These are phyloP conservation scores for Phragmatobia fuliginosa DNA, from an alignment of 2,888 invertebrate species.

Conservation along the genomic window DNA sequence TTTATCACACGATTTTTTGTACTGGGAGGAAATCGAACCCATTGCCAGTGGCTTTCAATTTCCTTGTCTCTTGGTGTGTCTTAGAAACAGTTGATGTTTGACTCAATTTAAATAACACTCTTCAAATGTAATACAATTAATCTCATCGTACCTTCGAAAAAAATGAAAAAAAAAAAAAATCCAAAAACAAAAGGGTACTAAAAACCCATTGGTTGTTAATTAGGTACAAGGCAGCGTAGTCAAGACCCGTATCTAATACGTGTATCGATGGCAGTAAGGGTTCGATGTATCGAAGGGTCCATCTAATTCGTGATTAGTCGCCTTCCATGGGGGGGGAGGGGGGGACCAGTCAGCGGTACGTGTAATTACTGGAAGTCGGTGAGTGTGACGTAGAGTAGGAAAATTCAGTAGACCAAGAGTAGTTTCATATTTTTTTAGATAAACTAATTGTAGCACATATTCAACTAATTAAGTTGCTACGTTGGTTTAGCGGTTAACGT, in stretches of 20 bases:
- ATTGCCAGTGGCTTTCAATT: too few relatives aligned
- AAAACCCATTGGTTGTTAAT: slow-evolving; percentile 13
- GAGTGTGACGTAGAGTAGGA: slow-evolving; percentile 7
- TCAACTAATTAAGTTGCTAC: too few relatives aligned
- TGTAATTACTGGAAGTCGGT: slow-evolving; percentile 41
- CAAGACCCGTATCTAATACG: slow-evolving; percentile 7
- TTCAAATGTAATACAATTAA: neutral
- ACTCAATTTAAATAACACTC: too few relatives aligned
- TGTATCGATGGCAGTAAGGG: slow-evolving; percentile 14
- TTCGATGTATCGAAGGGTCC: slow-evolving; percentile 23
- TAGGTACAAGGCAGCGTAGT: slow-evolving; percentile 7
- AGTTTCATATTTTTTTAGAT: neutral
- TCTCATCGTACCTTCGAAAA: neutral
- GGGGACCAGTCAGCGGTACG: slow-evolving; percentile 48
- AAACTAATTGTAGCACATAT: too few relatives aligned
- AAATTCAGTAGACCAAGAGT: neutral
- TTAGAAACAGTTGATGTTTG: too few relatives aligned
- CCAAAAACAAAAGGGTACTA: neutral
- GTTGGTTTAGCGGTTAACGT: too few relatives aligned
- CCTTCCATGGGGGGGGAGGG: slow-evolving; percentile 8
- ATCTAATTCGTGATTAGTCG: slow-evolving; percentile 29
- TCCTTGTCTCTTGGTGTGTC: too few relatives aligned
- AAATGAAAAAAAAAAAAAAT: neutral
- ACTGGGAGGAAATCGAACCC: too few relatives aligned
- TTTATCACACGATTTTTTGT: too few relatives aligned